Evolutionary conservation across 2,113 vertebrate species (phyloP).

Genomic region (Petrocephalus microphthalmus): DNA sequence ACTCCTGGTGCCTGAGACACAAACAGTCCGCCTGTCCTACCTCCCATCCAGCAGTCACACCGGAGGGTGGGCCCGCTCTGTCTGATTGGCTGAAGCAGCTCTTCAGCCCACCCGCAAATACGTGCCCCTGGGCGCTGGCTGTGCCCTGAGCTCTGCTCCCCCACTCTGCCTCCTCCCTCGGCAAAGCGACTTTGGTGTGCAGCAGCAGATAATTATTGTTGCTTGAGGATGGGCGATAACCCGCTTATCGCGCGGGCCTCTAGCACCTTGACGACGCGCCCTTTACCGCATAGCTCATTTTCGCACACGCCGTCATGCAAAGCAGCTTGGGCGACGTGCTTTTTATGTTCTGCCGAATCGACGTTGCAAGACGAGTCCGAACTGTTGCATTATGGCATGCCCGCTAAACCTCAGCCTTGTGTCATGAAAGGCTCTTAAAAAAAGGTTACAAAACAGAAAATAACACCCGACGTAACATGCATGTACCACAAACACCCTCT

Average conservation of each 20-base stretch:
- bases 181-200: background rate
- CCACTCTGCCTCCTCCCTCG: background rate
- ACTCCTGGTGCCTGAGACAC: background rate
- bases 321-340: background rate
- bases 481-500: background rate
- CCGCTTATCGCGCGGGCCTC: background rate
- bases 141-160: background rate
- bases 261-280: background rate
- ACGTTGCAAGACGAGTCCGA: background rate
- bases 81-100: background rate
- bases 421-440: background rate
- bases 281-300: background rate
- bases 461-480: background rate
- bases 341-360: background rate
- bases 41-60: background rate
- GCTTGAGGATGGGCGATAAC: background rate
- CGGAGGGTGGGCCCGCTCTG: background rate
- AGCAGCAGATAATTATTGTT: background rate
- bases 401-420: background rate
- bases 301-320: background rate
- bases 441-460: background rate
- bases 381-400: background rate
- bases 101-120: background rate
- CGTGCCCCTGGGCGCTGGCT: background rate
- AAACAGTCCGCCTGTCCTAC: background rate